Percentiles rank a stretch among this genome's conserved stretches.
Evolutionary conservation across 2,888 invertebrate species (phyloP).

Genomic region (Melolontha melolontha): DNA sequence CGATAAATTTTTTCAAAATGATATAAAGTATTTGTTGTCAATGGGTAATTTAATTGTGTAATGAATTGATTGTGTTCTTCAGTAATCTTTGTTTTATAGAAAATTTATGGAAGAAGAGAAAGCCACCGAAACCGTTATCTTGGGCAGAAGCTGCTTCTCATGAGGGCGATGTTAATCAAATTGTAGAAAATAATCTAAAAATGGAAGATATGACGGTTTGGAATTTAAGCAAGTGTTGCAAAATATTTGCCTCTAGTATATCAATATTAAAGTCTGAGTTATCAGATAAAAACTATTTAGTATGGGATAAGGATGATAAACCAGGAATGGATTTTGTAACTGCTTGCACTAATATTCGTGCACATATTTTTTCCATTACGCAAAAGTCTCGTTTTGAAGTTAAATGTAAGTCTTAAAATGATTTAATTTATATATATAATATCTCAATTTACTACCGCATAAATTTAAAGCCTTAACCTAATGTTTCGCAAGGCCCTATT

Average conservation of each 20-base stretch:
- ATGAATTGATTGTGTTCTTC: neutral
- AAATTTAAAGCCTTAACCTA: no score
- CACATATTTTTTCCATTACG: conserved; percentile 89
- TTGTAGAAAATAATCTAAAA: conserved; percentile 47
- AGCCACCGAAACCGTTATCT: conserved; percentile 83
- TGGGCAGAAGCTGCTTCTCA: conserved; percentile 70
- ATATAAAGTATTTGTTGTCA: conserved; percentile 92
- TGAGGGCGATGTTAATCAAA: conserved; percentile 50
- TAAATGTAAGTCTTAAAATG: conserved; percentile 79
- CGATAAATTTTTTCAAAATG: conserved; percentile 92
- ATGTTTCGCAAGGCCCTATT: no score
- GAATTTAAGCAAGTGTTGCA: conserved; percentile 64
- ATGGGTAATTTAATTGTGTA: conserved; percentile 72
- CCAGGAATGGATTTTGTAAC: conserved; percentile 96
- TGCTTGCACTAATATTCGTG: conserved; percentile 92
- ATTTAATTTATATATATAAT: neutral
- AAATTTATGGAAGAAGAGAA: conserved; percentile 93
- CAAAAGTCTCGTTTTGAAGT: conserved; percentile 92
- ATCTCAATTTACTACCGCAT: no score
- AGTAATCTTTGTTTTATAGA: conserved; percentile 58
- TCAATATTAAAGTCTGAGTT: conserved; percentile 73
- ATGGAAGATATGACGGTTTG: conserved; percentile 68
- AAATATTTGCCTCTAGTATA: conserved; percentile 78
- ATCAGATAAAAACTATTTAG: conserved; percentile 75
- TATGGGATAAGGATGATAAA: conserved; percentile 99